Evolutionary conservation across 2,113 vertebrate species (phyloP).

Genomic region (Pycnonotus jocosus): DNA sequence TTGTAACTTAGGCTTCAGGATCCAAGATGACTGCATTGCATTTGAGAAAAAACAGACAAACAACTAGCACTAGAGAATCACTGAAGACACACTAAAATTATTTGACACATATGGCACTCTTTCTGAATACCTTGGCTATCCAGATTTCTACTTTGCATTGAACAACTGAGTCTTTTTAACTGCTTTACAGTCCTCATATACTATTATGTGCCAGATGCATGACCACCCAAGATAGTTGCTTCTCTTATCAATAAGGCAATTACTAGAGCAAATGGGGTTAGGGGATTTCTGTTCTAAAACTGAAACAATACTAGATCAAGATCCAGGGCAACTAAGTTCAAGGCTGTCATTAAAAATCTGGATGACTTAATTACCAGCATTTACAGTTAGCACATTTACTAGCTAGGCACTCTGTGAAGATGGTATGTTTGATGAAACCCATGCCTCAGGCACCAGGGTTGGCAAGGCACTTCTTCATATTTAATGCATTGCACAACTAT

Average conservation of each 20-base stretch:
- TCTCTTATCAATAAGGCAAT: neutral
- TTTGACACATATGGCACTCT: neutral
- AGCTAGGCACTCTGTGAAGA: neutral
- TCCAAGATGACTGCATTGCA: neutral
- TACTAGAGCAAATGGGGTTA: neutral
- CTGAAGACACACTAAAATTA: neutral
- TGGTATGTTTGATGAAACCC: neutral
- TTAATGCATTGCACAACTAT: neutral
- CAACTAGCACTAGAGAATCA: neutral
- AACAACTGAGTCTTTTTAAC: neutral
- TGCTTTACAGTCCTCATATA: neutral
- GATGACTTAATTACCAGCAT: neutral
- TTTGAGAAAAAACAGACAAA: neutral
- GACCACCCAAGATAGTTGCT: neutral
- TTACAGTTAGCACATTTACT: neutral
- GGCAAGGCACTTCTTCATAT: neutral
- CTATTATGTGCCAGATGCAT: neutral
- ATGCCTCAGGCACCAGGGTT: neutral
- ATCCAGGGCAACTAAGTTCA: neutral
- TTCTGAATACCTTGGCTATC: neutral
- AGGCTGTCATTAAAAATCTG: neutral
- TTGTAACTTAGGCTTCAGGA: neutral
- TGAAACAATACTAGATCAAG: neutral
- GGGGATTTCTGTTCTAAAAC: neutral
- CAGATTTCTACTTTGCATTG: neutral